Evolutionary conservation across 2,888 invertebrate species (phyloP), one percentile per base, ranked within the genome.

Genomic region (Chromoteleia sp.): DNA sequence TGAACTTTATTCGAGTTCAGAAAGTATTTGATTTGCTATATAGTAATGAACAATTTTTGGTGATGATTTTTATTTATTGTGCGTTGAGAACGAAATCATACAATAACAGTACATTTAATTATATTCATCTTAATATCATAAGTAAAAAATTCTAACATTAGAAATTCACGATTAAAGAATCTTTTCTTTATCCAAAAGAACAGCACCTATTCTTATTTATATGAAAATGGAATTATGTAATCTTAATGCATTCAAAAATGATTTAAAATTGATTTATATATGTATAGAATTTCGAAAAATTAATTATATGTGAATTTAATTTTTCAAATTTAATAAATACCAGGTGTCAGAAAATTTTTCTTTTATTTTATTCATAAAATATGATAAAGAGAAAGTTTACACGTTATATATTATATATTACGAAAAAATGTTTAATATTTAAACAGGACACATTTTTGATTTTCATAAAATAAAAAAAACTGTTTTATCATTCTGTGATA

Each of bases 1-100:
- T 70, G 63, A 77, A 77, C 63, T 61, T 41, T 15, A 29, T 14
- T 48, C 12, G 63, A 39, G 58, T 56, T 75, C 39, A 14, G 4
- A 30, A 50, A 67, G 59, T 36, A 58, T 33, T 21, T 30, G 25
- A 45, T 54, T 17, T 43, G 1, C 10, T 52, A 52, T 15, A 45
- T 41, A 52, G 52, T 43, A 68, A 56, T 43, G 25, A 21, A 52
- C 5, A 52, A 52, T 29, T 39, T 54, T 17, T 3, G 7, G 12
- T 3, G 0, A 4, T 12, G 0, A 12, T 39, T 39, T 39, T 39
- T 33, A 33, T 10, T 12, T 39, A 4, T 39, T 39, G 6, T 39
- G 6, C 6, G 12, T 12, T 39, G 1, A 1, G 10, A 4, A 8
- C 10, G 8, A 33, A 33, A 33, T 33, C 7, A 8, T 8, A 10